Conservation (phyloP, 2,797 vertebrate genomes). For the Ctenochaetus hawaiiensis region DNA sequence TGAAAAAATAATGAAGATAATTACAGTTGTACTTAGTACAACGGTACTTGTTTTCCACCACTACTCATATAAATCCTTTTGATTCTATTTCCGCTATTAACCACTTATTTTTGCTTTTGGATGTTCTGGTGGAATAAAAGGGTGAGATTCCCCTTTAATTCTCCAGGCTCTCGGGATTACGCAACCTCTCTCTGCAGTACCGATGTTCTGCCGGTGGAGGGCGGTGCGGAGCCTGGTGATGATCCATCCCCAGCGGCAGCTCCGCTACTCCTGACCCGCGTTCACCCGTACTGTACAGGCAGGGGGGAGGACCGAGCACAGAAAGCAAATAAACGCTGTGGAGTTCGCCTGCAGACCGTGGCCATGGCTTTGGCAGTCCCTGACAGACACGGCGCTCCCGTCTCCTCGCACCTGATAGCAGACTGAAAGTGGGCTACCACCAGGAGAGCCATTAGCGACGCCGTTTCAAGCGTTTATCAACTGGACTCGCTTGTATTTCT, state of each 20-base stretch:
- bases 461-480: constrained; percentile 19
- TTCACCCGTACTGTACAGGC: constrained; percentile 70
- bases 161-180: constrained; percentile 31
- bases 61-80: too few relatives aligned
- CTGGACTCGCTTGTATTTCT: constrained; percentile 8
- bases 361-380: constrained; percentile 61
- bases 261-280: constrained; percentile 73
- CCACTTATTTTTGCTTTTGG: too few relatives aligned
- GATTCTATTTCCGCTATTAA: background rate
- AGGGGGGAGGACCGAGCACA: constrained; percentile 56
- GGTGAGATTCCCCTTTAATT: constrained; percentile 14
- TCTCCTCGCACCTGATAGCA: constrained; percentile 37
- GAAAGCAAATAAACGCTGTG: constrained; percentile 28
- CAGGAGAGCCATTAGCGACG: constrained; percentile 21
- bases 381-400: constrained; percentile 35
- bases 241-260: constrained; percentile 21
- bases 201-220: constrained; percentile 45
- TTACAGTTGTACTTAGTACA: too few relatives aligned
- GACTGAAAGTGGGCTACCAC: constrained; percentile 21
- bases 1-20: background rate
- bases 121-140: background rate
- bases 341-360: constrained; percentile 52
- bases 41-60: too few relatives aligned
- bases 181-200: background rate
- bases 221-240: constrained; percentile 3